A percentile compares a stretch with the other conserved stretches of the same genome.
These are phyloP conservation scores for Henricia sp. DNA, from an alignment of 53 echinoderm and acorn worm genomes.

Conservation along the genomic window DNA sequence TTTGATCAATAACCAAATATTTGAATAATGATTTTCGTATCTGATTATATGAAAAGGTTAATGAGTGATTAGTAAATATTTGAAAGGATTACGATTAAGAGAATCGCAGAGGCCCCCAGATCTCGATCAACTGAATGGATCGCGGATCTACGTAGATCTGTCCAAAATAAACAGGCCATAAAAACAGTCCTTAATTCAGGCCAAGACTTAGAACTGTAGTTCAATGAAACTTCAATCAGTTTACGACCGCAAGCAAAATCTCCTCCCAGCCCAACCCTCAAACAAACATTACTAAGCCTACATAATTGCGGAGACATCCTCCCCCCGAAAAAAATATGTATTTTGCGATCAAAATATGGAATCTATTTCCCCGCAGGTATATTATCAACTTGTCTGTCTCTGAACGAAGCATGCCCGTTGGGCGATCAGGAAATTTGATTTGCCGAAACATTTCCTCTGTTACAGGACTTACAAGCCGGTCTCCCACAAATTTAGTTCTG, in stretches of 20 bases:
- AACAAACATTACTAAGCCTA: slow-evolving; percentile 48
- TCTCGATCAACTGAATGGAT: no score
- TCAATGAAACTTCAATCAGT: slow-evolving; percentile 1
- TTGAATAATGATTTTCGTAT: no score
- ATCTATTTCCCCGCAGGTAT: slow-evolving; percentile 50
- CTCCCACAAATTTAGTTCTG: slow-evolving; percentile 33
- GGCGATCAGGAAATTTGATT: slow-evolving; percentile 44
- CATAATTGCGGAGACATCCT: slow-evolving; percentile 43
- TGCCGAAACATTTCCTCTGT: slow-evolving; percentile 41
- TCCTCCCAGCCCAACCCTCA: not conserved
- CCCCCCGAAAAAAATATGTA: slow-evolving; percentile 31
- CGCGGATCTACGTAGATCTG: no score
- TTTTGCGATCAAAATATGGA: slow-evolving; percentile 44
- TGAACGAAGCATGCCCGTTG: not conserved
- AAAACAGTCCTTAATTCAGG: no score
- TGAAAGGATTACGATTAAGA: no score
- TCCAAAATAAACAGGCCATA: no score
- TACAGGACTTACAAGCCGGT: slow-evolving; percentile 39
- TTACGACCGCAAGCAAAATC: not conserved
- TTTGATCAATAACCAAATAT: no score
- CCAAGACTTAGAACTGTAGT: not conserved
- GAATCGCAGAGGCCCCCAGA: no score
- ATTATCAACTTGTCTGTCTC: slow-evolving; percentile 21
- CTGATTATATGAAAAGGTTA: no score
- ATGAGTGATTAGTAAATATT: no score